Conservation (phyloP, 2,113 vertebrate species). For the Hydrochoerus hydrochaeris region DNA sequence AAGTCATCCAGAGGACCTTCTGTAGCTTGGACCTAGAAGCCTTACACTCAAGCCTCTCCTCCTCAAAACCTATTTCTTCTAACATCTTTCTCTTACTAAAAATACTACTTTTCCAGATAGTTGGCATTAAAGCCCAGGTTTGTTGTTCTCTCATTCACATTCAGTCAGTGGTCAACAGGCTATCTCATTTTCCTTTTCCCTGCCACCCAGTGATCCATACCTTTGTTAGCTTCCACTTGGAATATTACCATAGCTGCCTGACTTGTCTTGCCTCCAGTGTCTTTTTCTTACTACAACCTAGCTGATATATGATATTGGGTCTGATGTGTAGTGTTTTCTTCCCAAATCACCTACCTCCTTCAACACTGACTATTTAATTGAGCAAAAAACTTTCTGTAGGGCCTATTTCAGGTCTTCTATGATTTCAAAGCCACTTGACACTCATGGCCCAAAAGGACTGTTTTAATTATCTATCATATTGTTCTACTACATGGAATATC, state of each 20-base stretch:
- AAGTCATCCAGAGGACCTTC: background rate
- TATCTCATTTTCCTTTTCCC: background rate
- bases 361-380: background rate
- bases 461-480: background rate
- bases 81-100: slow-evolving; percentile 44
- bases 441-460: background rate
- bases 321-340: background rate
- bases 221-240: background rate
- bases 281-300: background rate
- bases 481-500: background rate
- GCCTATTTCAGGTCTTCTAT: background rate
- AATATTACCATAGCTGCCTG: background rate
- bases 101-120: background rate
- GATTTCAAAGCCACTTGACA: slow-evolving; percentile 41
- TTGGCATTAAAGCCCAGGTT: background rate
- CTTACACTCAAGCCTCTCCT: background rate
- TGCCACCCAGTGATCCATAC: background rate
- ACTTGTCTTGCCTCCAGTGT: background rate
- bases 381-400: background rate
- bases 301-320: background rate
- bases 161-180: background rate
- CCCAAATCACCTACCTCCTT: background rate
- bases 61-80: slow-evolving; percentile 21
- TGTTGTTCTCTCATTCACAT: slow-evolving; percentile 23
- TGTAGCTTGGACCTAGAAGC: background rate